Evolutionary conservation across 2,797 vertebrate genomes (phyloP).

Genomic region (Dermochelys coriacea): DNA sequence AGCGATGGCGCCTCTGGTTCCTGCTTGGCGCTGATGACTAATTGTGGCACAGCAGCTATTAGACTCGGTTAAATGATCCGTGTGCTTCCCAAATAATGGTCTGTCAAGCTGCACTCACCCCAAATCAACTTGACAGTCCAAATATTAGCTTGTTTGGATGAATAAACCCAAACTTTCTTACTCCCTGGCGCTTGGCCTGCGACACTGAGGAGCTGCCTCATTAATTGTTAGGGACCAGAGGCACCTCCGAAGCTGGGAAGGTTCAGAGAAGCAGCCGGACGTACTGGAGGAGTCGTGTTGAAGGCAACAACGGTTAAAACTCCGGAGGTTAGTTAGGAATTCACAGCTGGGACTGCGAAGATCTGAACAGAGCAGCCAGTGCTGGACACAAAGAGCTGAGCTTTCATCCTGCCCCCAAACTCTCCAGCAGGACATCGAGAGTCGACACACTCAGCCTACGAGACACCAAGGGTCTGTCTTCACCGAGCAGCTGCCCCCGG

Average conservation of each 20-base stretch:
- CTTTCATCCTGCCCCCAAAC: not conserved
- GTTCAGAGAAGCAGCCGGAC: not conserved
- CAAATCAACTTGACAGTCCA: constrained; percentile 68
- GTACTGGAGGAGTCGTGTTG: not conserved
- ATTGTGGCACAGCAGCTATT: constrained; percentile 71
- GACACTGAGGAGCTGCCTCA: constrained; percentile 8
- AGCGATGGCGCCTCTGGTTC: constrained; percentile 55
- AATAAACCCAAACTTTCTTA: constrained; percentile 14
- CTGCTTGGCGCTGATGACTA: constrained; percentile 62
- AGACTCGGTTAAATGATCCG: constrained; percentile 73
- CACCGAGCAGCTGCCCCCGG: not conserved
- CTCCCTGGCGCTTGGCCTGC: not conserved
- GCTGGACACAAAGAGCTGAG: not conserved
- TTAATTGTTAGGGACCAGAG: not conserved
- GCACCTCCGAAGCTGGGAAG: not conserved
- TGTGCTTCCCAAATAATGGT: constrained; percentile 61
- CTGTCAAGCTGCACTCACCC: constrained; percentile 48
- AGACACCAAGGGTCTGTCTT: not conserved
- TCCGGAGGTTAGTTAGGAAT: not conserved
- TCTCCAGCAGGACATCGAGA: not conserved
- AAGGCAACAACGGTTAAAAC: not conserved
- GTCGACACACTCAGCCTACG: not conserved
- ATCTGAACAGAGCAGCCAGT: not conserved
- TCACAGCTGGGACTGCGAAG: not conserved
- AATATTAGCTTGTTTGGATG: constrained; percentile 65